Conservation (phyloP, 64 coral and sea anemone species). For the Montipora capricornis region DNA sequence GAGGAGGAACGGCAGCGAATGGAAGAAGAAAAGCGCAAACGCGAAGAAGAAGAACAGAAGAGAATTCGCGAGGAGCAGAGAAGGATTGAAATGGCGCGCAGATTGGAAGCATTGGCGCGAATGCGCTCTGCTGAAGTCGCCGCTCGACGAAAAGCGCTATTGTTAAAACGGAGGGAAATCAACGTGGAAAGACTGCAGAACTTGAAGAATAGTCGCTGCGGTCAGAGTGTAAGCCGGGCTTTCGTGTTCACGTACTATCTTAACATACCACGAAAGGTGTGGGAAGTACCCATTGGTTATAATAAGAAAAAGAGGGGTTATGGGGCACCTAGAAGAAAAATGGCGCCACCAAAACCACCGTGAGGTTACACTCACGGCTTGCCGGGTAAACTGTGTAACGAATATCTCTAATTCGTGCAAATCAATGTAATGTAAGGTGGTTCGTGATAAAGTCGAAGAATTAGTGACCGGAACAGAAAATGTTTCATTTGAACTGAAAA, state of each 20-base stretch:
- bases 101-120: slow-evolving; percentile 80
- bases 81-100: slow-evolving; percentile 81
- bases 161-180: slow-evolving; percentile 73
- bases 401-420: too few relatives aligned
- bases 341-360: slow-evolving; percentile 27
- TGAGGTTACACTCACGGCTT: background rate
- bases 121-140: slow-evolving; percentile 81
- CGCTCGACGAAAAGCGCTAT: slow-evolving; percentile 65
- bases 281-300: slow-evolving; percentile 84
- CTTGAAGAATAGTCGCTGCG: slow-evolving; percentile 75
- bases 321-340: slow-evolving; percentile 58
- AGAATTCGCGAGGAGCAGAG: slow-evolving; percentile 73
- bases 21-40: slow-evolving; percentile 75
- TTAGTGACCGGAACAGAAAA: too few relatives aligned
- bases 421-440: too few relatives aligned
- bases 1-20: slow-evolving; percentile 76
- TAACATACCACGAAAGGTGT: slow-evolving; percentile 74
- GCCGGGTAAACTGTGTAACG: too few relatives aligned
- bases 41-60: slow-evolving; percentile 70
- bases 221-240: slow-evolving; percentile 69
- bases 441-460: too few relatives aligned
- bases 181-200: slow-evolving; percentile 81
- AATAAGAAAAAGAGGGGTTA: slow-evolving; percentile 80
- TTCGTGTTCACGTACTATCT: slow-evolving; percentile 86
- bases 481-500: too few relatives aligned